phyloP scores from a whole-genome alignment of 2,797 vertebrate genomes.

The Crax fasciolata region DNA sequence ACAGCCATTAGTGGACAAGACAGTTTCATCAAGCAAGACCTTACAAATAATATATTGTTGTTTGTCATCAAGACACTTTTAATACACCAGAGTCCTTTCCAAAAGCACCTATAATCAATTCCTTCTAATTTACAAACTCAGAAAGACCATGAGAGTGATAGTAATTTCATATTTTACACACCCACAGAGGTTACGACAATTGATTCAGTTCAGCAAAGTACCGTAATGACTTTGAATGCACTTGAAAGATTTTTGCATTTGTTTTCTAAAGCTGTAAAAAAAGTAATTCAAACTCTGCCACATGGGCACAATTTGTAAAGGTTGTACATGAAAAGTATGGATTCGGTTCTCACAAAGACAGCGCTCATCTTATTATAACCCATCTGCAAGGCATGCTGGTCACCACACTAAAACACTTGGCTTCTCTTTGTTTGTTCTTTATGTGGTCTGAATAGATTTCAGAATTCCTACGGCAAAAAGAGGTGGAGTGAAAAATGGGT shows the following conservation, averaged over 20 bases:
- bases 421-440: slow-evolving; percentile 65
- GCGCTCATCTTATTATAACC: slow-evolving; percentile 68
- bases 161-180: slow-evolving; percentile 83
- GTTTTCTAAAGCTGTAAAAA: slow-evolving; percentile 80
- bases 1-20: slow-evolving; percentile 73
- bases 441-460: slow-evolving; percentile 43
- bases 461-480: slow-evolving; percentile 54
- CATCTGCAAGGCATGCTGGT: slow-evolving; percentile 57
- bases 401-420: slow-evolving; percentile 24
- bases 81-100: slow-evolving; percentile 70
- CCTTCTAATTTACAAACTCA: slow-evolving; percentile 80
- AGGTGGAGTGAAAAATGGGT: slow-evolving; percentile 36
- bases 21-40: slow-evolving; percentile 76
- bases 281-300: slow-evolving; percentile 76
- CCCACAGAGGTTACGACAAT: slow-evolving; percentile 83
- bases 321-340: slow-evolving; percentile 70
- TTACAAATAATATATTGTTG: slow-evolving; percentile 75
- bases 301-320: slow-evolving; percentile 79
- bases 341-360: slow-evolving; percentile 71
- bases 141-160: slow-evolving; percentile 67
- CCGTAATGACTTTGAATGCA: slow-evolving; percentile 82
- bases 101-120: slow-evolving; percentile 80
- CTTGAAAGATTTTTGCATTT: slow-evolving; percentile 85
- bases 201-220: slow-evolving; percentile 80
- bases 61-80: slow-evolving; percentile 79